These are phyloP conservation scores for Aspidiotus destructor DNA, from an alignment of 2,888 invertebrate species.

Conservation along the genomic window DNA sequence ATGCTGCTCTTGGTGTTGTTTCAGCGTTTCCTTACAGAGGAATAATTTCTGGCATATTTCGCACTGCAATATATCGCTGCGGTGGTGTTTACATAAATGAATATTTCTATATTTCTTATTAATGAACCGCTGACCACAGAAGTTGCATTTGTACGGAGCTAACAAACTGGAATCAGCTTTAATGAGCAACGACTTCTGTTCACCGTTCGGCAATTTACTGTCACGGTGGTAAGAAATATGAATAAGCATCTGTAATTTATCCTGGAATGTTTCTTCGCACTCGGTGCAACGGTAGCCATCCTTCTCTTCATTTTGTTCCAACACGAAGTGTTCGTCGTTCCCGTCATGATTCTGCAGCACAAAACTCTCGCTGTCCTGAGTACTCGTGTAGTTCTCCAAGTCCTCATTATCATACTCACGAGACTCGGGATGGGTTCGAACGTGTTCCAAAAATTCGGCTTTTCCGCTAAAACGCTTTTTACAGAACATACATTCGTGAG, in stretches of 20 bases:
- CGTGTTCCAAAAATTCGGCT: conserved; percentile 11
- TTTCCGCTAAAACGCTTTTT: conserved; percentile 16
- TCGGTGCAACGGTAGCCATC: conserved; percentile 15
- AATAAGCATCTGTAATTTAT: conserved; percentile 8
- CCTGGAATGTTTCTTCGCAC: conserved; percentile 14
- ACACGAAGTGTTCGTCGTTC: conserved; percentile 6
- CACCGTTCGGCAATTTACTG: neutral
- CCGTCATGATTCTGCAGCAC: neutral
- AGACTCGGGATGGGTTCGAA: neutral
- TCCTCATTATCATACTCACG: neutral
- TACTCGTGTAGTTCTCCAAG: neutral
- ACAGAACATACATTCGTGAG: conserved; percentile 19
- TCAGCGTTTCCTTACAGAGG: neutral
- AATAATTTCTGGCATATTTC: conserved; percentile 10
- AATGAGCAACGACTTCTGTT: conserved; percentile 3
- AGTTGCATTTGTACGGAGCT: neutral
- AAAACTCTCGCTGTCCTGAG: neutral
- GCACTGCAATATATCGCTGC: conserved; percentile 5
- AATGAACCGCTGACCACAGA: neutral
- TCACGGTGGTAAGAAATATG: neutral
- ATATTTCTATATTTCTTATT: neutral
- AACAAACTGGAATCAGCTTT: neutral
- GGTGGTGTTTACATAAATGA: neutral
- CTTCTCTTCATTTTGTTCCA: neutral
- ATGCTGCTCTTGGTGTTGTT: neutral